Base-by-base conservation (phyloP, 1,140 invertebrate species). In the Cotesia glomerata region DNA sequence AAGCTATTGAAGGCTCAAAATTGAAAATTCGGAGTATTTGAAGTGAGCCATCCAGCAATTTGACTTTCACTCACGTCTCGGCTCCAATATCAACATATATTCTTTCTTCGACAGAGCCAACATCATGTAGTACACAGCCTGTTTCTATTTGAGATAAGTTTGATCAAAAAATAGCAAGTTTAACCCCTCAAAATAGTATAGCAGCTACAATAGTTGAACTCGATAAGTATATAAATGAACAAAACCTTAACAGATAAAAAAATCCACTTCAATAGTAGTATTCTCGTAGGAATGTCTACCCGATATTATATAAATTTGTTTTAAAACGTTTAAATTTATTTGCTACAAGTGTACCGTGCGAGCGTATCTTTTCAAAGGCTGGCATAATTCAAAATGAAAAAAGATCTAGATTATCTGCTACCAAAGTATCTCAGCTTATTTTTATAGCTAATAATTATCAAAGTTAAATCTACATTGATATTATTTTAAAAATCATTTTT, bases 201-300 rank as follows among this genome's bases (percentile, higher is more conserved):
- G 52, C 52, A 54, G 52, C 52, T 54, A 4, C 2, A 54, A 54
- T 54, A 14, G 52, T 54, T 54, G 52, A 54, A 54, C 52, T 54
- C 52, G 52, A 54, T 54, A 54, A 54, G 52, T 54, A 54, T 54
- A 54, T 54, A 54, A 54, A 54, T 54, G 52, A 54, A 54, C 52
- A 1, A 54, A 54, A 54, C 52, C 52, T 54, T 54, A 0, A 2
- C 5, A 54, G 52, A 54, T 0, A 54, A 54, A 4, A 13, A 54
- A 54, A 3, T 54, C 52, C 52, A 54, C 52, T 54, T 18, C 52
- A 5, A 54, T 54, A 4, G 52, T 54, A 4, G 13, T 14, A 54
- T 54, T 54, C 52, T 54, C 52, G 52, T 54, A 54, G 16, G 52
- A 54, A 54, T 54, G 16, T 54, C 0, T 54, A 54, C 16, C 52